A percentile compares a stretch with the other conserved stretches of the same genome.
Conservation (phyloP, 2,888 invertebrate species). For the Amphipyra tragopoginis region DNA sequence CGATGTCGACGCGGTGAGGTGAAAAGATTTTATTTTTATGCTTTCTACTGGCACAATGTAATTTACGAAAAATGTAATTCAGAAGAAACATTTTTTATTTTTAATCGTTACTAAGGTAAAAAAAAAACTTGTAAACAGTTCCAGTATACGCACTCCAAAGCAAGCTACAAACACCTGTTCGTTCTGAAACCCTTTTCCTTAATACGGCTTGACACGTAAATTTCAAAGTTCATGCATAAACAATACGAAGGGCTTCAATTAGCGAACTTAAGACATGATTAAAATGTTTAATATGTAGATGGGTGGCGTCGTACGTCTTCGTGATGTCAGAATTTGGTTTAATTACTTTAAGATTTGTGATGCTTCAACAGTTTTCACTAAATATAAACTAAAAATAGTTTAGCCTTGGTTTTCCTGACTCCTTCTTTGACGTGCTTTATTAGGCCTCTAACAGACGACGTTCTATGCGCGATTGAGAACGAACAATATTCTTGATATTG, state of each 20-base stretch:
- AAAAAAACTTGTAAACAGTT: no score
- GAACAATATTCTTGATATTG: no score
- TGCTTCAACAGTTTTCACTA: slow-evolving; percentile 12
- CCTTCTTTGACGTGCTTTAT: no score
- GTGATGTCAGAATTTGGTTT: slow-evolving; percentile 31
- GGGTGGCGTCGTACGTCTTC: slow-evolving; percentile 28
- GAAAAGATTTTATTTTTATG: no score
- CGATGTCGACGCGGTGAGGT: no score
- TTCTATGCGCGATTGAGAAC: no score
- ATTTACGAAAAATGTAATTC: no score
- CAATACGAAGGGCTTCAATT: slow-evolving; percentile 68
- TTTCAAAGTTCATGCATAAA: slow-evolving; percentile 75
- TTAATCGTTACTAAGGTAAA: no score
- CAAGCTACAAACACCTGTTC: slow-evolving; percentile 56
- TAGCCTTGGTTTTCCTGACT: no score
- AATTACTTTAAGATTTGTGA: slow-evolving; percentile 36
- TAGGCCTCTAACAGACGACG: no score
- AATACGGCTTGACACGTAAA: slow-evolving; percentile 74
- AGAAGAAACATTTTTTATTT: no score
- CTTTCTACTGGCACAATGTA: no score
- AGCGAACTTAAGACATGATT: slow-evolving; percentile 66
- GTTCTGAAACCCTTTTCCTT: slow-evolving; percentile 56
- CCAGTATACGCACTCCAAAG: slow-evolving; percentile 26
- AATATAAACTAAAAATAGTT: not conserved
- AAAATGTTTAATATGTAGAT: slow-evolving; percentile 59